phyloP scores from a whole-genome alignment of 2,797 vertebrate species.

The Jordanella pulchra region DNA sequence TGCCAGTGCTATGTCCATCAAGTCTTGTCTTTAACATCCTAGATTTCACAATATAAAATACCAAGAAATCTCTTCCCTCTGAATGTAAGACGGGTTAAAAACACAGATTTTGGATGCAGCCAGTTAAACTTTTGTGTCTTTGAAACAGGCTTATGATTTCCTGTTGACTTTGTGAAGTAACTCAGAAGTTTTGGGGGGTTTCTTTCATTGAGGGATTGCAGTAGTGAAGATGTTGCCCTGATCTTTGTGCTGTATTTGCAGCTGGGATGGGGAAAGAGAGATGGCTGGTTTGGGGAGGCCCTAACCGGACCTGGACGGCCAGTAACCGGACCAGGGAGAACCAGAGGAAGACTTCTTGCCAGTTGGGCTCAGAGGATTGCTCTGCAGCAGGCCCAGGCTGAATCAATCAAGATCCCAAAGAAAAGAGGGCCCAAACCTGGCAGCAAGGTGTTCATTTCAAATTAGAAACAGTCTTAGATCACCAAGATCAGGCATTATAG shows the following conservation, averaged over 20 bases:
- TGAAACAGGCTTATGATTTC: no score
- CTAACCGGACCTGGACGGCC: conserved; percentile 79
- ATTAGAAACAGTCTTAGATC: background rate
- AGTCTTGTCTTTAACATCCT: no score
- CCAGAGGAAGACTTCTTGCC: conserved; percentile 77
- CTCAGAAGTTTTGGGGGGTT: background rate
- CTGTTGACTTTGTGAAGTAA: background rate
- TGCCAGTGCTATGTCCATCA: background rate
- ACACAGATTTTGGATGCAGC: no score
- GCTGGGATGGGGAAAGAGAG: conserved; percentile 78
- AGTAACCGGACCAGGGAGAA: conserved; percentile 72
- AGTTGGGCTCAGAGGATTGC: conserved; percentile 84
- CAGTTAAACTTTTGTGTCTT: no score
- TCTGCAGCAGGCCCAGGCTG: conserved; percentile 83
- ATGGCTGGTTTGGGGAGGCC: conserved; percentile 76
- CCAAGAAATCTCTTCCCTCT: no score
- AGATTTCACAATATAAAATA: no score
- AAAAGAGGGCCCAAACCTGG: conserved; percentile 98
- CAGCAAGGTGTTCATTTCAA: conserved; percentile 87
- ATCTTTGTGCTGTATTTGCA: conserved; percentile 41
- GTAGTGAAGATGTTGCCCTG: background rate
- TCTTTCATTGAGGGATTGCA: background rate
- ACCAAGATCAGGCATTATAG: background rate
- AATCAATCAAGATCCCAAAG: conserved; percentile 95
- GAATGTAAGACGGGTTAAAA: no score